These are phyloP conservation scores for Chrysina gloriosa DNA, from an alignment of 2,888 invertebrate species.

Conservation along the genomic window DNA sequence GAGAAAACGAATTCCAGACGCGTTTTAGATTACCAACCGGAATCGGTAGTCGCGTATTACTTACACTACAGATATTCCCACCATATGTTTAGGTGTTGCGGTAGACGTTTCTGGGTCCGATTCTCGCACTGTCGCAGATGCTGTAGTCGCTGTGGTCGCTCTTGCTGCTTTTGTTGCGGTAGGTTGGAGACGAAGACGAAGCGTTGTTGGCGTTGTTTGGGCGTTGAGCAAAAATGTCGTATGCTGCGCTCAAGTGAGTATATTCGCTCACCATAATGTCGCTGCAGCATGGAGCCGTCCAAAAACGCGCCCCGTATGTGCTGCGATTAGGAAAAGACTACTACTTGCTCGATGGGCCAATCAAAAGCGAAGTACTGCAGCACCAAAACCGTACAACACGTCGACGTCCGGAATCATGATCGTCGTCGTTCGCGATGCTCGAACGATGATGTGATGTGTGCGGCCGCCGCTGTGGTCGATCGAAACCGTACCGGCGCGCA, in stretches of 20 bases:
- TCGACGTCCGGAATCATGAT: constrained; percentile 37
- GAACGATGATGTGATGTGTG: not conserved
- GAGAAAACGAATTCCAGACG: not conserved
- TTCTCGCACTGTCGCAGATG: constrained; percentile 2
- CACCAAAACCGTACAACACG: constrained; percentile 45
- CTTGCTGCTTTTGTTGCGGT: not conserved
- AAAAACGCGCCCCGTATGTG: constrained; percentile 57
- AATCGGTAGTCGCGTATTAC: not conserved
- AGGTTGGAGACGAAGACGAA: constrained; percentile 12
- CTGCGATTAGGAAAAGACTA: constrained; percentile 46
- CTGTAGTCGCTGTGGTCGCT: constrained; percentile 2
- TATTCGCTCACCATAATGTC: constrained; percentile 56
- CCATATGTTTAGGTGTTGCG: constrained; percentile 36
- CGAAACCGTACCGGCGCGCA: constrained; percentile 34
- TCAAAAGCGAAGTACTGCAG: constrained; percentile 45
- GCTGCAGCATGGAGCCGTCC: constrained; percentile 62
- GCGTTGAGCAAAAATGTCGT: constrained; percentile 39
- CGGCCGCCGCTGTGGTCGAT: constrained; percentile 15
- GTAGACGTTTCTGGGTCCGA: constrained; percentile 11
- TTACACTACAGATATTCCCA: constrained; percentile 37
- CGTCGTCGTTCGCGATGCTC: constrained; percentile 18
- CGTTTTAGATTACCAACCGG: not conserved
- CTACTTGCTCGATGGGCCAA: constrained; percentile 11
- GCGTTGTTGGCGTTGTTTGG: constrained; percentile 31
- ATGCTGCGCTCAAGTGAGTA: constrained; percentile 32